Evolutionary conservation across 2,888 invertebrate species (phyloP), one percentile per base, ranked within the genome.

Genomic region (Panzeria rudis): DNA sequence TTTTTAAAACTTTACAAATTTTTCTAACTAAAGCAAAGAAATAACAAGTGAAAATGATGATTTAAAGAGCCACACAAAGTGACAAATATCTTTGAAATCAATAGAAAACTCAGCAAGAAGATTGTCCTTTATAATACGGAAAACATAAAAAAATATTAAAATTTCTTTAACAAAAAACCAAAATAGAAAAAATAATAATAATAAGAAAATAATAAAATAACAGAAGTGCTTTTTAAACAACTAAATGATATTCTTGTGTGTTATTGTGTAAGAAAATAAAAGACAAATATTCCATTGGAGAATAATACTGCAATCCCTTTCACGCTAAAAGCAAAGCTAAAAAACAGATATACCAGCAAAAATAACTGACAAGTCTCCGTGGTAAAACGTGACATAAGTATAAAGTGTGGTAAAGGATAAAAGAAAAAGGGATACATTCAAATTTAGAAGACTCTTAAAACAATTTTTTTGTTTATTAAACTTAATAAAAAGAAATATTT

Each of bases 311-410:
- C 13, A 54, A 54, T 6, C 52, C 13, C 5, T 54, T 23, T 15
- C 3, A 3, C 1, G 2, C 0, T 17, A 17, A 5, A 52, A 52
- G 11, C 23, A 20, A 20, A 50, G 8, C 20, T 11, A 50, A 54
- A 15, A 3, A 4, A 32, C 7, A 17, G 7, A 17, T 9, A 32
- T 3, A 25, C 54, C 23, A 3, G 13, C 29, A 59, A 17, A 11
- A 2, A 59, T 15, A 54, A 64, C 54, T 25, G 52, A 29, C 44
- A 75, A 35, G 47, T 56, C 13, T 59, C 13, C 11, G 3, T 56
- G 17, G 11, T 23, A 56, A 77, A 66, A 77, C 76, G 68, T 77
- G 76, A 38, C 38, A 44, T 9, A 38, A 50, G 6, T 20, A 4
- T 38, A 13, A 17, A 20, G 35, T 9, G 20, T 1, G 13, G n/a